Evolutionary conservation across 2,113 vertebrate species (phyloP), one percentile per base, ranked within the genome.

Genomic region (Rhinichthys klamathensis): DNA sequence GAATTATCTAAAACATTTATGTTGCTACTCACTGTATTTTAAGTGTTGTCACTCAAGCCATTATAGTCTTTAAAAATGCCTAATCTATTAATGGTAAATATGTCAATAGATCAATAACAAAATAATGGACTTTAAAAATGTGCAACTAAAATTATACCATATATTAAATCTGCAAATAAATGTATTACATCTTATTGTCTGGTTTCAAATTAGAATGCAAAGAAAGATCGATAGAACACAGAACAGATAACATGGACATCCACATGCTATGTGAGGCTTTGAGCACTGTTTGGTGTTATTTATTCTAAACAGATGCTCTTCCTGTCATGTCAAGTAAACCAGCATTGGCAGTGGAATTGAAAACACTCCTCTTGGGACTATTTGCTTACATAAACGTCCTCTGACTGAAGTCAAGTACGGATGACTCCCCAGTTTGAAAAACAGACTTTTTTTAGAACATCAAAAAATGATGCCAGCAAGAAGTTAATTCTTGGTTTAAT

Each of bases 291-390:
- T 65, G 69, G 60, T 82, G 69, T 77, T 86, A 77, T 83, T 82
- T 78, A 77, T 75, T 21, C 27, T 56, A 70, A 86, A 77, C 80
- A 69, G 72, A 82, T 82, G 80, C 73, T 61, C 25, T 86, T 49
- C 58, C 56, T 65, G 38, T n/a, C 72, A 82, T 77, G 85, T 86
- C 51, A 82, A 82, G 80, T 54, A 72, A 80, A 60, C 84, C 27
- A 13, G 44, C 46, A 51, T 38, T 70, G 41, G 58, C 80, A 63
- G 80, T 69, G 61, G 21, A 80, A 83, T 41, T 77, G 44, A 85
- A 85, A 85, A 51, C 72, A 49, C 78, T 63, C 23, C 38, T 46
- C 38, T 63, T 46, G 58, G 58, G 78, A 80, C 77, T 63, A 78
- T 38, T 58, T 60, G 35, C 54, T 79, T 44, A 44, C 35, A 61